phyloP scores from a whole-genome alignment of 1,140 invertebrate species.

The Eriosoma lanigerum region DNA sequence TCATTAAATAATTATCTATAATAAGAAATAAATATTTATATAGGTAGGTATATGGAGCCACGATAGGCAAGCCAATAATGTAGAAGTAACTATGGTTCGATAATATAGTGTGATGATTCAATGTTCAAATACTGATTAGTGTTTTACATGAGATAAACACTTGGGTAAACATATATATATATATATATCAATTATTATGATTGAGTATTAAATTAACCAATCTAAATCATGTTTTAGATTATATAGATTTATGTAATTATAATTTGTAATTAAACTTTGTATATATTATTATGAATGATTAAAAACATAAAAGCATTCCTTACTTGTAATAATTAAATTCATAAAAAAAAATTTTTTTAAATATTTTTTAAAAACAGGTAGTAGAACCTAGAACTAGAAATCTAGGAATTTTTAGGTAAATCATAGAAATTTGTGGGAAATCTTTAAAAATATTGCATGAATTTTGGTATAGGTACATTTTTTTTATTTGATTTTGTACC shows the following conservation, averaged over 20 bases:
- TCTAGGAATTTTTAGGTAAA: too few relatives aligned
- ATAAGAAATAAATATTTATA: too few relatives aligned
- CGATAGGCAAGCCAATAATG: conserved; percentile 14
- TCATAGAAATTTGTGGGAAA: too few relatives aligned
- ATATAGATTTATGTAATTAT: not conserved
- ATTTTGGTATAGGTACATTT: not conserved
- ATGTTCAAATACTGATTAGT: conserved; percentile 40
- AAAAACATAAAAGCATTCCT: not conserved
- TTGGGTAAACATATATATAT: not conserved
- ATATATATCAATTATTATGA: conserved; percentile 10
- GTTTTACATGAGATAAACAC: conserved; percentile 30
- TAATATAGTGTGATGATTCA: conserved; percentile 45
- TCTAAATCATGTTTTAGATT: conserved; percentile 21
- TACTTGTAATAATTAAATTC: not conserved
- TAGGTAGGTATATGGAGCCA: too few relatives aligned
- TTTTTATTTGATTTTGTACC: not conserved
- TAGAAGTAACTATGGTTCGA: conserved; percentile 34
- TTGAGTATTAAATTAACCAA: not conserved
- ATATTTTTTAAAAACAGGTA: too few relatives aligned
- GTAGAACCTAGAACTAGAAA: too few relatives aligned
- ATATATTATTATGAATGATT: not conserved
- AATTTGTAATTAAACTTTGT: not conserved
- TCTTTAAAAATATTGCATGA: too few relatives aligned
- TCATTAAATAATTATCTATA: too few relatives aligned
- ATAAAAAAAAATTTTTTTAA: too few relatives aligned